Evolutionary conservation across 2,113 vertebrate genomes (phyloP).

Genomic region (Turdus rufiventris): DNA sequence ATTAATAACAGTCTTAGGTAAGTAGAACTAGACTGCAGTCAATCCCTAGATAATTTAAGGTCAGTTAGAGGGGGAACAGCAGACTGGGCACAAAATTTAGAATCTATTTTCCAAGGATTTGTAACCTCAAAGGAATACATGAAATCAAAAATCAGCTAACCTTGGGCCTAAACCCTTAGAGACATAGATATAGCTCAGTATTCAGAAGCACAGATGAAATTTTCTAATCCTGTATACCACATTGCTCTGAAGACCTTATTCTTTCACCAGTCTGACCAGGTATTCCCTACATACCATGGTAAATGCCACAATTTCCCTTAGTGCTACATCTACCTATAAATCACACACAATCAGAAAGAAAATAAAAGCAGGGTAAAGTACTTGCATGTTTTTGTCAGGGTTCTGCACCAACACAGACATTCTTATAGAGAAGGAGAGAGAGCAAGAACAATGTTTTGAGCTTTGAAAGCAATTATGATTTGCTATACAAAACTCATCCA

Average conservation of each 20-base stretch:
- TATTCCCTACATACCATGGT: not conserved
- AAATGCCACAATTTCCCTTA: not conserved
- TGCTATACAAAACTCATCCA: not conserved
- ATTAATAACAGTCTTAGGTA: not conserved
- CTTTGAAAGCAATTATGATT: conserved; percentile 14
- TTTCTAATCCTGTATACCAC: not conserved
- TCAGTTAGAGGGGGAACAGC: not conserved
- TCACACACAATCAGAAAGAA: not conserved
- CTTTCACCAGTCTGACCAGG: not conserved
- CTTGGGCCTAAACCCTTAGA: not conserved
- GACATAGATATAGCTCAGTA: not conserved
- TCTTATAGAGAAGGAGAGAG: not conserved
- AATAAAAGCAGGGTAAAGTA: conserved; percentile 1
- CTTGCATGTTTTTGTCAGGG: not conserved
- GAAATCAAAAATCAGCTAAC: not conserved
- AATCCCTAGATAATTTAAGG: not conserved
- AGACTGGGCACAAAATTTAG: not conserved
- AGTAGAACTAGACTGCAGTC: not conserved
- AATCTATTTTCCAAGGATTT: not conserved
- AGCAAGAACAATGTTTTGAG: not conserved
- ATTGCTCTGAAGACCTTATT: not conserved
- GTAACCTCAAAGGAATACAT: not conserved
- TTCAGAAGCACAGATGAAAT: not conserved
- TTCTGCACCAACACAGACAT: not conserved
- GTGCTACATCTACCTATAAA: not conserved